phyloP scores from a whole-genome alignment of 2,797 vertebrate genomes.

The Phaenicophaeus curvirostris region DNA sequence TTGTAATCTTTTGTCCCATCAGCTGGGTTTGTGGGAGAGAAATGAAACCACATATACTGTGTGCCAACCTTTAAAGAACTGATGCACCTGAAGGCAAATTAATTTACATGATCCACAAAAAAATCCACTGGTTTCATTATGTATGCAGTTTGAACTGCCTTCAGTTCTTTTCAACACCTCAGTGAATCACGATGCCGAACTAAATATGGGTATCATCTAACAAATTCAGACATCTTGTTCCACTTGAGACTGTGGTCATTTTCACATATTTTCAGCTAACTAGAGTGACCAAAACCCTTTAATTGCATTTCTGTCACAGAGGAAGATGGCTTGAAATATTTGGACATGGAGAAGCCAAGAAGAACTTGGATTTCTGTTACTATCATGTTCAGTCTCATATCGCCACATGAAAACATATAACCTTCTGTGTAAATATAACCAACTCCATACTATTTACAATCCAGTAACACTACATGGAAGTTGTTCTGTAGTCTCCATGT shows the following conservation, averaged over 20 bases:
- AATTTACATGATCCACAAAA: not conserved
- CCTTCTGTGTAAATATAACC: not conserved
- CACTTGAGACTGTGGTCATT: not conserved
- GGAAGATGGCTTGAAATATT: not conserved
- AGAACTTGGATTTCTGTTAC: not conserved
- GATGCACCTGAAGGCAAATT: not conserved
- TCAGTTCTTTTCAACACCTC: not conserved
- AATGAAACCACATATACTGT: not conserved
- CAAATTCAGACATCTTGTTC: not conserved
- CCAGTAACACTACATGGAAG: not conserved
- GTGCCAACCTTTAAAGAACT: not conserved
- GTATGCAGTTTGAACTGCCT: not conserved
- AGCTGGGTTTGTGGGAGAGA: not conserved
- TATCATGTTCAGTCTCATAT: not conserved
- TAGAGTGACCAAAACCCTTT: not conserved
- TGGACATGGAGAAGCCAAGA: not conserved
- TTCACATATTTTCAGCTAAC: not conserved
- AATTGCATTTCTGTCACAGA: not conserved
- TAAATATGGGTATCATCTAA: not conserved
- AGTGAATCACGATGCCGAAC: not conserved
- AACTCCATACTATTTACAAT: not conserved
- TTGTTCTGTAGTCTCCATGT: not conserved
- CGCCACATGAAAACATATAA: not conserved
- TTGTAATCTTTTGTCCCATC: not conserved
- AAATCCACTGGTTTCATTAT: rapidly evolving